Base-by-base conservation (phyloP, 2,113 vertebrate genomes). In the Varanus salvator region DNA sequence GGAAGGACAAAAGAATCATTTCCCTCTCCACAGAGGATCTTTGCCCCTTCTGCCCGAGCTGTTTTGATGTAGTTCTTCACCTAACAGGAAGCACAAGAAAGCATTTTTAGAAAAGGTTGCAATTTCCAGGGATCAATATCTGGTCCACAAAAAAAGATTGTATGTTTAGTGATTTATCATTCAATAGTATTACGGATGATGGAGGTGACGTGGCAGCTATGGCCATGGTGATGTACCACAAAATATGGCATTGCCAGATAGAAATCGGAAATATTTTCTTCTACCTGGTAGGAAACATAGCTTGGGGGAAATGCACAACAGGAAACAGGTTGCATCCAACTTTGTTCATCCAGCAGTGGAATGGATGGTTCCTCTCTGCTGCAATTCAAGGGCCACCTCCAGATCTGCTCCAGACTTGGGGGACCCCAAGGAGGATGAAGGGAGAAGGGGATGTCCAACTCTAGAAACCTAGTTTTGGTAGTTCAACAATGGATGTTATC, bases 1-100 rank as follows among this genome's bases (percentile, higher is more conserved):
- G 98, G 98, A 11, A 99, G 97, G 50, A 38, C 44, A 94, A 99
- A 93, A 25, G 69, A n/a, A 93, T 99, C 97, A 0, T 99, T 97
- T 34, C 98, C 98, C 76, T 99, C 98, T 34, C 99, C 99, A 0
- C 99, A 99, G 86, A 98, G 98, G 90, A 99, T 91, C 52, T 77
- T 93, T 71, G 97, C 99, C 3, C 99, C 98, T 95, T 99, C 98
- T 0, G 96, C 95, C 75, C 86, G 95, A 48, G 99, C 99, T 80
- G 97, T 95, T 68, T 97, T 95, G 44, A 99, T 95, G 4, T 98
- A 99, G 94, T 95, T 94, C 81, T 97, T 98, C 31, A 99, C 98
- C 99, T 99, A 91, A 19, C 91, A 91, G 29, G 2, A 66, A 82
- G 14, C 54, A 77, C 27, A 86, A 75, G 19, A 34, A 38, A 14